phyloP scores from a whole-genome alignment of 2,888 invertebrate species.

The Tricholauxania praeusta region DNA sequence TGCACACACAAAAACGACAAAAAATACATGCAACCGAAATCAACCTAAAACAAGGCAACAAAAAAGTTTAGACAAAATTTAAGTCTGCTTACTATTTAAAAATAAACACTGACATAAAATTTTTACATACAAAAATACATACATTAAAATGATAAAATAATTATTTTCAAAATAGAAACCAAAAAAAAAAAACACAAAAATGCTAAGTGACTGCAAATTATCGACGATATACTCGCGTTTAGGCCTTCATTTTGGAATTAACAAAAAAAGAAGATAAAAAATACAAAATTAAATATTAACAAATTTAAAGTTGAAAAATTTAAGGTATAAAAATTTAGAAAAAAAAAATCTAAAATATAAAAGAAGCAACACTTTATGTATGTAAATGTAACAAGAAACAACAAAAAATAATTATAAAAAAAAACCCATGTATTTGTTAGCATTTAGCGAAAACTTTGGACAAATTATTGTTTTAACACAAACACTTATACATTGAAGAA shows the following conservation, averaged over 20 bases:
- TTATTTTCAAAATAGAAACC: conserved; percentile 49
- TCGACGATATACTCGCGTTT: conserved; percentile 72
- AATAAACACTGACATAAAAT: not conserved
- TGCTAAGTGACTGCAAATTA: conserved; percentile 34
- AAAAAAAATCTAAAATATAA: conserved; percentile 8
- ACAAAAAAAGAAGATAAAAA: conserved; percentile 66
- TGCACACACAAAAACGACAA: conserved; percentile 41
- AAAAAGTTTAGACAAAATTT: conserved; percentile 20
- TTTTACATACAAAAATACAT: conserved; percentile 4
- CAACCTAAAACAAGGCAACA: conserved; percentile 42
- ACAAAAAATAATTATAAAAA: not conserved
- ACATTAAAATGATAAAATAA: not conserved
- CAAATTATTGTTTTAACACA: not conserved
- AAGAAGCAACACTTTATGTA: conserved; percentile 17
- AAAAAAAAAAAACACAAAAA: conserved; percentile 50
- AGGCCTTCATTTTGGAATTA: conserved; percentile 72
- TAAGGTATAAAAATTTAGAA: conserved; percentile 29
- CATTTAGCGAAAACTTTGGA: not conserved
- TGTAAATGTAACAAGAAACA: conserved; percentile 6
- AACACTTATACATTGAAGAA: not conserved
- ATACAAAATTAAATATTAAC: conserved; percentile 16
- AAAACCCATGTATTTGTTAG: not conserved
- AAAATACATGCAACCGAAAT: conserved; percentile 29
- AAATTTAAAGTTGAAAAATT: conserved; percentile 28
- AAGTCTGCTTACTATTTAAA: too few relatives aligned